Percentiles rank a stretch among this genome's conserved stretches.
phyloP scores from a whole-genome alignment of 2,797 vertebrate species.

The Gallinago stenura region DNA sequence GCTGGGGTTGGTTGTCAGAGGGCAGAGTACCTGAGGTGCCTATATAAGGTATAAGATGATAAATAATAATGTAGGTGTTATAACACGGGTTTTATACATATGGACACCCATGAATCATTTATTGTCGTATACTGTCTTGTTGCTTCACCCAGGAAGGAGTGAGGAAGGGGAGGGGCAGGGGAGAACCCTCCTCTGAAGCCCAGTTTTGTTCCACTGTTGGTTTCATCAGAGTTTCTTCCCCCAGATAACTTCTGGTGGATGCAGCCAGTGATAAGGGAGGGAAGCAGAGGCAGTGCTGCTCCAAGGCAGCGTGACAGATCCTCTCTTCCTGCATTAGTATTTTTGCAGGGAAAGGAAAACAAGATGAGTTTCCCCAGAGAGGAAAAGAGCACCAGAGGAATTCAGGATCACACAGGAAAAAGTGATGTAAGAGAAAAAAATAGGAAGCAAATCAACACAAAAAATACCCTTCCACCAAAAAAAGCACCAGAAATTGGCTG shows the following conservation, averaged over 20 bases:
- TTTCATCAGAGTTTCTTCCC: slow-evolving; percentile 9
- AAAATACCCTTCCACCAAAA: slow-evolving; percentile 35
- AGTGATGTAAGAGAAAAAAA: slow-evolving; percentile 52
- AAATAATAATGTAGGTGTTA: background rate
- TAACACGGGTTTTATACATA: background rate
- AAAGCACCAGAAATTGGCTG: slow-evolving; percentile 57
- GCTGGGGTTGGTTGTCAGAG: background rate
- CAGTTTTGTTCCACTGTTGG: background rate
- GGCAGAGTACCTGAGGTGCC: background rate
- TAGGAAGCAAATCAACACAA: slow-evolving; percentile 55
- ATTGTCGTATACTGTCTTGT: background rate
- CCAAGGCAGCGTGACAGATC: background rate
- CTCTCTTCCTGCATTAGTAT: background rate
- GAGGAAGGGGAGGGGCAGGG: background rate
- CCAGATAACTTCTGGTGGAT: background rate
- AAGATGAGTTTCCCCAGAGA: slow-evolving; percentile 31
- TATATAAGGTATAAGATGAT: background rate
- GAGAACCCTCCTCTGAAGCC: background rate
- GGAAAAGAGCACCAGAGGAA: slow-evolving; percentile 62
- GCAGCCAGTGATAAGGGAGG: background rate
- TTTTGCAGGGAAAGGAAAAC: slow-evolving; percentile 58
- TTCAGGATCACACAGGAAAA: slow-evolving; percentile 65
- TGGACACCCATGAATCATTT: background rate
- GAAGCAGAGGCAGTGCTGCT: background rate
- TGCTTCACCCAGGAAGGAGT: background rate